phyloP scores from a whole-genome alignment of 2,113 vertebrate genomes.

The Chroicocephalus ridibundus region DNA sequence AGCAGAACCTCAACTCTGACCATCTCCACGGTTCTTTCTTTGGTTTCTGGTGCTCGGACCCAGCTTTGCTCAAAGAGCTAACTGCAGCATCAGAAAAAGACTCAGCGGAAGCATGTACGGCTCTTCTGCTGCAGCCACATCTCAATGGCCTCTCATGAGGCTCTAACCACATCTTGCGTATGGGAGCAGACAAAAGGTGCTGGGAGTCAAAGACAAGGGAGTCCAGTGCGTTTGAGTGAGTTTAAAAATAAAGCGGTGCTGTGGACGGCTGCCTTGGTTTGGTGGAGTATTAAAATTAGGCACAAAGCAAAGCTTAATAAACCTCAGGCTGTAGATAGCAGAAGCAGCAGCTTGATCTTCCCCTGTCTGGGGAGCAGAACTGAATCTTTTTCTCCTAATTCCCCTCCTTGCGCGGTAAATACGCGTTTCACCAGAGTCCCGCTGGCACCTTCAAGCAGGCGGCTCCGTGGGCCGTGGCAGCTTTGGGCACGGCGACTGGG shows the following conservation, averaged over 20 bases:
- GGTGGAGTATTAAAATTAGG: slow-evolving; percentile 48
- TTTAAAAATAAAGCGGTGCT: slow-evolving; percentile 58
- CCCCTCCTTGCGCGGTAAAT: neutral
- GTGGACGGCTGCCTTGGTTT: slow-evolving; percentile 11
- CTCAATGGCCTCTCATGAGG: neutral
- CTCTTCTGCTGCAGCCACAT: neutral
- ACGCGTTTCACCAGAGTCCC: neutral
- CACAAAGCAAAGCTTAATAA: neutral
- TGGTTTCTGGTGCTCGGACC: neutral
- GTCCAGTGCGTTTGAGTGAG: neutral
- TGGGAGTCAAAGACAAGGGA: neutral
- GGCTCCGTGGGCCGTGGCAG: neutral
- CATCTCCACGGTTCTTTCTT: neutral
- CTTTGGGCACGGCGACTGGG: neutral
- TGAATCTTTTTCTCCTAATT: neutral
- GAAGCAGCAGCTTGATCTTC: neutral
- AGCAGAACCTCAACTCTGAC: neutral
- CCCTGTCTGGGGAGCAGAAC: neutral
- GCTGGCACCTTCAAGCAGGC: neutral
- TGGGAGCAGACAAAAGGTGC: neutral
- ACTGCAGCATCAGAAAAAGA: neutral
- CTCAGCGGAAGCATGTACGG: neutral
- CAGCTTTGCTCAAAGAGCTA: neutral
- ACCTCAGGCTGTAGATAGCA: slow-evolving; percentile 36
- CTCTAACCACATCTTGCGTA: slow-evolving; percentile 7